Evolutionary conservation across 2,113 vertebrate species (phyloP).

Genomic region (Connochaetes taurinus): DNA sequence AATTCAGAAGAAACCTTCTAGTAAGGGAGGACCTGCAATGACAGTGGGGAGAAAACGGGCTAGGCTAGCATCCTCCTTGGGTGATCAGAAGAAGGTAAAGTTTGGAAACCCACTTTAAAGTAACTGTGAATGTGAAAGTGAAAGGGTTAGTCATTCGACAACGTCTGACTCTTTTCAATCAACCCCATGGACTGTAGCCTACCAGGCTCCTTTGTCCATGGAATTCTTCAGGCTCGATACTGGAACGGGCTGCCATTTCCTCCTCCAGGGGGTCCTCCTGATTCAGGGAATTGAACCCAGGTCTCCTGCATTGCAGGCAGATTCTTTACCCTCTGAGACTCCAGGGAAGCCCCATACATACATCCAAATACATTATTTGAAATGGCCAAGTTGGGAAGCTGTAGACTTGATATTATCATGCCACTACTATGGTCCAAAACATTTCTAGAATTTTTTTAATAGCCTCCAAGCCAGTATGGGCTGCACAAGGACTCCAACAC

Average conservation of each 20-base stretch:
- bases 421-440: background rate
- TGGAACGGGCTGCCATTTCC: background rate
- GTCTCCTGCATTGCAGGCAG: background rate
- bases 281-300: background rate
- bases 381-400: background rate
- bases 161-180: background rate
- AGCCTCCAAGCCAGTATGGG: background rate
- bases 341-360: background rate
- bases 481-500: background rate
- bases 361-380: background rate
- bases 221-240: background rate
- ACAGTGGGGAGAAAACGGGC: background rate
- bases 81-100: background rate
- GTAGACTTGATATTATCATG: background rate
- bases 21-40: background rate
- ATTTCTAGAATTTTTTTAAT: background rate
- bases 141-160: background rate
- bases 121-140: background rate
- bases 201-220: background rate
- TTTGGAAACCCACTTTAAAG: background rate
- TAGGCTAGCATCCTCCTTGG: background rate
- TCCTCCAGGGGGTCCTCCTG: background rate
- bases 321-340: background rate
- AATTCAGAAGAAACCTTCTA: background rate
- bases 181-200: background rate